Evolutionary conservation across 2,113 vertebrate species (phyloP).

Genomic region (Gymnobelideus leadbeateri): DNA sequence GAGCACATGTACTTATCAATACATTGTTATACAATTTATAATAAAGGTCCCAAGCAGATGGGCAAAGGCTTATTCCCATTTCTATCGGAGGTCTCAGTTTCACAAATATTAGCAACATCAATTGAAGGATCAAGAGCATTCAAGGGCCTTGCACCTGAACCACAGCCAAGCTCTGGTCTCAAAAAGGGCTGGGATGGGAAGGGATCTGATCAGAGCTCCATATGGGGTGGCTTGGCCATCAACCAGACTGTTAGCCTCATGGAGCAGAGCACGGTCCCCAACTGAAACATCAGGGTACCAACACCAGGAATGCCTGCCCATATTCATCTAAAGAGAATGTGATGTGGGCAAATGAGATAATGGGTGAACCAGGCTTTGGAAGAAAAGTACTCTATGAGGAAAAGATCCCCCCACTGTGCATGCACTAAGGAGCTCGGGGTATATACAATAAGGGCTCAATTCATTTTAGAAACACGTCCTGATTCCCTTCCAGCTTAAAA

Average conservation of each 20-base stretch:
- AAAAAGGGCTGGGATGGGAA: neutral
- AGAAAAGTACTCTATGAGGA: slow-evolving; percentile 37
- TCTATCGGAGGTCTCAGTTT: neutral
- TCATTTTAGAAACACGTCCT: slow-evolving; percentile 17
- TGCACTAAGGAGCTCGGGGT: slow-evolving; percentile 29
- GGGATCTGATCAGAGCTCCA: neutral
- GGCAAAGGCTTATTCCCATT: neutral
- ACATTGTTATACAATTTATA: neutral
- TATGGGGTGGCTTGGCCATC: neutral
- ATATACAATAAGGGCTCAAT: slow-evolving; percentile 32
- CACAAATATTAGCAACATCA: neutral
- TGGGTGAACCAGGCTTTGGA: slow-evolving; percentile 38
- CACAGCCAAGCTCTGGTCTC: neutral
- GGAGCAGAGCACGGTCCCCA: neutral
- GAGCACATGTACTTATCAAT: neutral
- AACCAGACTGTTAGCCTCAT: neutral
- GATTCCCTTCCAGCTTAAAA: slow-evolving; percentile 23
- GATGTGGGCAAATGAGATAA: slow-evolving; percentile 43
- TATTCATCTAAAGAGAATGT: neutral
- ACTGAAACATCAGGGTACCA: neutral
- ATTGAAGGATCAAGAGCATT: slow-evolving; percentile 20
- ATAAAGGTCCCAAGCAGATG: neutral
- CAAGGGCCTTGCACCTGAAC: slow-evolving; percentile 24
- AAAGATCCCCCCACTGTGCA: slow-evolving; percentile 16
- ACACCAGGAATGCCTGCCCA: neutral